Base-by-base conservation (phyloP, 2,797 vertebrate species). In the Chaetodon trifasciatus region DNA sequence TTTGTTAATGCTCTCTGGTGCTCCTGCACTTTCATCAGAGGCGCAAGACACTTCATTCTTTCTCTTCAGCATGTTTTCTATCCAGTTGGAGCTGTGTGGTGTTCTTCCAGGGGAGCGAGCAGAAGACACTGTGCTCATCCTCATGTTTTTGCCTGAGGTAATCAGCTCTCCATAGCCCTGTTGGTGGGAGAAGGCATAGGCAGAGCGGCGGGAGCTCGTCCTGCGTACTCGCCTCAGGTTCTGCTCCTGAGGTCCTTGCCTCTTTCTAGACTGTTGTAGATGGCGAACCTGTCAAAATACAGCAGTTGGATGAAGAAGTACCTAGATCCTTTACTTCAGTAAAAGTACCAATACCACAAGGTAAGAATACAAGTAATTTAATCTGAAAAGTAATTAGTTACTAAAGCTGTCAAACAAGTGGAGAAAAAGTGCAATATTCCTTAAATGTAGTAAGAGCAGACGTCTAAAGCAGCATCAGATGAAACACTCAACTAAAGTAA, bases 81-180 rank as follows among this genome's bases (percentile, higher is more conserved):
- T 93, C 94, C 93, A 96, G 82, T 72, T 93, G 79, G 88, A 84
- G 87, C 76, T 92, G 65, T 86, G 94, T 60, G 82, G 82, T 47
- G 74, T 55, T 42, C 84, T 89, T 71, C 88, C 91, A 47, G 94
- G 78, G 37, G 95, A 90, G n/a, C 61, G 81, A 49, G 86, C 86
- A 39, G 92, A 75, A 5, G 85, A 77, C 37, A 78, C 62, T 0
- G 79, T 53, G 61, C 76, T 78, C 50, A 35, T 78, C 83, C 90
- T 95, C 94, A 96, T 97, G 93, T 96, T 97, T 93, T 94, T 97
- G 83, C 96, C 96, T 73, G 96, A 97, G 88, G 96, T 96, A 77
- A 97, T 97, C 65, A 96, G 94, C 85, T 97, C 96, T 50, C 96
- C 96, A 0, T 92, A 97, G 83, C 95, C 96, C 75, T 97, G 95